Base-by-base conservation (phyloP, 1,140 invertebrate genomes). In the Rhopalosiphum padi region DNA sequence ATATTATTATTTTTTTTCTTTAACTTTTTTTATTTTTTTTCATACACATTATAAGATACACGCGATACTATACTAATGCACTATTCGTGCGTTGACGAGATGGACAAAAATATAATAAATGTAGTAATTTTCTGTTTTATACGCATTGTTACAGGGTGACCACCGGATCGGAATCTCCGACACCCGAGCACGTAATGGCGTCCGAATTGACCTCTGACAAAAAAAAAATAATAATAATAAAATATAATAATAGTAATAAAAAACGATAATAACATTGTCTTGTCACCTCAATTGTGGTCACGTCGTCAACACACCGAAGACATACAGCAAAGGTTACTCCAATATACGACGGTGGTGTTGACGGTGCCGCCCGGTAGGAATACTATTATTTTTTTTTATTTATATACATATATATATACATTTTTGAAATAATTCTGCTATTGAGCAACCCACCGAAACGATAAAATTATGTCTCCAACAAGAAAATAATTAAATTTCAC, bases 81-180 rank as follows among this genome's bases (percentile, higher is more conserved):
- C 18, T 83, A 83, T 48, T 83, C 91, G 91, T 92, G 91, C 91
- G 91, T 92, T 92, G 23, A 83, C 77, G 60, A 60, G 90, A 37
- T 18, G 41, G 41, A 18, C 7, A 91, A 82, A 43, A 30, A 46
- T 43, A 92, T 35, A 92, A 82, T 35, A 92, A 77, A 68, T 82
- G 37, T 83, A 48, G 68, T 92, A 53, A 92, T 92, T 92, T 83
- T 92, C 68, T 51, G 91, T 92, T 82, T 85, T 48, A 83, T 92
- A 82, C 43, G 60, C 68, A 83, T 92, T 83, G 91, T 92, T 83
- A 92, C n/a, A n/a, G 41, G 91, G 91, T 48, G 60, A 82, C 46
- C 77, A 85, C 91, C 91, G 91, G 91, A 92, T 92, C 91, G 91
- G 91, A 92, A 92, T 92, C 91, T 92, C 77, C 43, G 68, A 35